Conservation (phyloP, 2,888 invertebrate species). For the Eupeodes luniger region DNA sequence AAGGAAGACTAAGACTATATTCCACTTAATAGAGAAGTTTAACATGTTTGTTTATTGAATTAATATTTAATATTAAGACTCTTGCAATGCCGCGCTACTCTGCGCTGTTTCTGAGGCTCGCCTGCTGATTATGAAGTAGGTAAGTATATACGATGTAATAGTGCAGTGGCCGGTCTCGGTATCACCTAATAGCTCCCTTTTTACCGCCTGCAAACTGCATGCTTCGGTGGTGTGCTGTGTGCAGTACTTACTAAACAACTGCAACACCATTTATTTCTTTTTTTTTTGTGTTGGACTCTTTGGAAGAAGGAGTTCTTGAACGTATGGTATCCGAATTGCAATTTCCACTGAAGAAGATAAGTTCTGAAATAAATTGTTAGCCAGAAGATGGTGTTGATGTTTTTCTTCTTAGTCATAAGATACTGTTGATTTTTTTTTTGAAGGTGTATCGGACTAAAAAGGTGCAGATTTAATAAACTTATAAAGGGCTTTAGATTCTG, state of each 20-base stretch:
- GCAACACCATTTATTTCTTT: neutral
- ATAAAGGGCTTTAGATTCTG: no score
- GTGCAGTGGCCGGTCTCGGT: conserved; percentile 6
- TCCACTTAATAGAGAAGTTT: conserved; percentile 71
- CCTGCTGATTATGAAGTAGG: conserved; percentile 59
- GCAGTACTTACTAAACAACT: conserved; percentile 19
- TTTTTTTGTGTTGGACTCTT: conserved; percentile 6
- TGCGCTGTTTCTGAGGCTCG: neutral
- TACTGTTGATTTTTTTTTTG: no score
- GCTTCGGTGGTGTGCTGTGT: conserved; percentile 8
- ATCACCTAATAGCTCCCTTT: conserved; percentile 63
- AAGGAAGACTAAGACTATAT: conserved; percentile 38
- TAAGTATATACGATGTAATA: neutral
- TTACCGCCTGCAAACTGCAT: conserved; percentile 43
- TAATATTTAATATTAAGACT: conserved; percentile 67
- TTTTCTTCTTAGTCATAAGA: neutral
- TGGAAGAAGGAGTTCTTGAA: conserved; percentile 22
- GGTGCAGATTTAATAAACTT: no score
- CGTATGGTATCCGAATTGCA: neutral
- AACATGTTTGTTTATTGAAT: conserved; percentile 73
- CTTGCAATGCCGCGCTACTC: neutral
- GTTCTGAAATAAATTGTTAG: conserved; percentile 41
- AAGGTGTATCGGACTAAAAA: no score
- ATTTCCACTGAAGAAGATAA: conserved; percentile 5
- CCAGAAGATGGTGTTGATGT: conserved; percentile 20